phyloP scores from a whole-genome alignment of 1,140 invertebrate genomes.

The Cyclargus thomasi region DNA sequence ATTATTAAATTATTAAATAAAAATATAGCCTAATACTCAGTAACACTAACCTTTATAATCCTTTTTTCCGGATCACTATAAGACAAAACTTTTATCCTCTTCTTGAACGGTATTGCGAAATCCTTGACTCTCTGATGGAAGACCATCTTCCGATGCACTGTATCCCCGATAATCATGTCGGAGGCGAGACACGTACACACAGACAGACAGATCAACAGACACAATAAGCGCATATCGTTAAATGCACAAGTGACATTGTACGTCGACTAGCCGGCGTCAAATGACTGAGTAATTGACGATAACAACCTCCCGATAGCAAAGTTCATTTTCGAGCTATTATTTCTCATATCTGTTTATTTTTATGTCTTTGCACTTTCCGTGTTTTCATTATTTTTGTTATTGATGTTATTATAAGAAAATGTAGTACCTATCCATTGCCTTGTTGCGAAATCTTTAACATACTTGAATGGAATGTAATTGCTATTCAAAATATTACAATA shows the following conservation, averaged over 20 bases:
- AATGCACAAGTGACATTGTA: constrained; percentile 37
- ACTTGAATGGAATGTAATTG: too few species aligned
- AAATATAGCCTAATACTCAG: too few species aligned
- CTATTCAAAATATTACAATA: too few species aligned
- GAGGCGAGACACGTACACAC: constrained; percentile 42
- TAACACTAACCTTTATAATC: constrained; percentile 53
- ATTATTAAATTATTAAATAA: too few species aligned
- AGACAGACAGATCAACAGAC: constrained; percentile 35
- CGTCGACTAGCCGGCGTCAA: constrained; percentile 35
- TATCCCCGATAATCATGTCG: constrained; percentile 66
- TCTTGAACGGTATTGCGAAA: constrained; percentile 68
- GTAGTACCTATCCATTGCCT: too few species aligned
- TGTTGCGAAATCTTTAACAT: too few species aligned
- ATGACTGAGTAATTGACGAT: constrained; percentile 29
- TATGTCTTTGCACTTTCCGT: neutral
- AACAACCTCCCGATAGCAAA: neutral
- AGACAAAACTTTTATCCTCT: constrained; percentile 54
- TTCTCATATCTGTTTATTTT: neutral
- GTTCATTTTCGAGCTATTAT: neutral
- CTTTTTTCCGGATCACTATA: constrained; percentile 63
- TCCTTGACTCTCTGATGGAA: constrained; percentile 68
- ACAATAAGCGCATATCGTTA: constrained; percentile 49
- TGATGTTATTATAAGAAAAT: too few species aligned
- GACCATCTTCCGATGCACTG: constrained; percentile 67
- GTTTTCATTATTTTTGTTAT: too few species aligned